phyloP scores from a whole-genome alignment of 2,888 invertebrate genomes.

The Zeuzera pyrina region DNA sequence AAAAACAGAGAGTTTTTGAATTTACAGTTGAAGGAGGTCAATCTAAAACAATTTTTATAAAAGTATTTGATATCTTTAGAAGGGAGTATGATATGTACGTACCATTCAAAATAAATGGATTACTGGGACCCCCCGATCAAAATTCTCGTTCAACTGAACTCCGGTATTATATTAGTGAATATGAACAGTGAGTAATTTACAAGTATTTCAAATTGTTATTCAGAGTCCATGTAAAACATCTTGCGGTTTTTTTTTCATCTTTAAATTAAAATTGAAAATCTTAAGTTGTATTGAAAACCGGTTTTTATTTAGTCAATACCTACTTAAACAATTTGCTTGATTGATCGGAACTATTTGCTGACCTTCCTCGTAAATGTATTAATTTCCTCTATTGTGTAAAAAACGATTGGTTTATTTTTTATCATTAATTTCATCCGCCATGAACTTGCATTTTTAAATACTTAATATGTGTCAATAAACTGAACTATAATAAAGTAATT shows the following conservation, averaged over 20 bases:
- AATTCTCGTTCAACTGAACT: conserved; percentile 39
- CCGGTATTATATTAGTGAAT: conserved; percentile 39
- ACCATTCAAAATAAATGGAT: conserved; percentile 72
- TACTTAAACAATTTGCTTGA: conserved; percentile 5
- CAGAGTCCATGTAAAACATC: too few relatives aligned
- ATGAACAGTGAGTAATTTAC: conserved; percentile 38
- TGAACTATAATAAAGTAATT: too few relatives aligned
- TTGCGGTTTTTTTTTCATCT: too few relatives aligned
- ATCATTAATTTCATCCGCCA: too few relatives aligned
- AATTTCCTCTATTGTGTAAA: too few relatives aligned
- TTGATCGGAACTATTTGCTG: too few relatives aligned
- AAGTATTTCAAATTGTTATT: too few relatives aligned
- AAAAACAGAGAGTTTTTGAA: conserved; percentile 39
- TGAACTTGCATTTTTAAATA: too few relatives aligned
- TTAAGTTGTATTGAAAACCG: not conserved
- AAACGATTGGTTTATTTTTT: too few relatives aligned
- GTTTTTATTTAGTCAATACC: conserved; percentile 1
- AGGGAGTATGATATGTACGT: conserved; percentile 72
- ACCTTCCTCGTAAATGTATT: too few relatives aligned
- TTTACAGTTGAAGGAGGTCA: conserved; percentile 47
- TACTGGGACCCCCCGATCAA: conserved; percentile 69
- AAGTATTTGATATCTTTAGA: conserved; percentile 46
- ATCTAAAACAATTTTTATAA: conserved; percentile 47
- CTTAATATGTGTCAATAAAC: too few relatives aligned
- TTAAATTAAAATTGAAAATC: too few relatives aligned